These are phyloP conservation scores for Rynchops niger DNA, from an alignment of 2,113 vertebrate species.

Conservation along the genomic window DNA sequence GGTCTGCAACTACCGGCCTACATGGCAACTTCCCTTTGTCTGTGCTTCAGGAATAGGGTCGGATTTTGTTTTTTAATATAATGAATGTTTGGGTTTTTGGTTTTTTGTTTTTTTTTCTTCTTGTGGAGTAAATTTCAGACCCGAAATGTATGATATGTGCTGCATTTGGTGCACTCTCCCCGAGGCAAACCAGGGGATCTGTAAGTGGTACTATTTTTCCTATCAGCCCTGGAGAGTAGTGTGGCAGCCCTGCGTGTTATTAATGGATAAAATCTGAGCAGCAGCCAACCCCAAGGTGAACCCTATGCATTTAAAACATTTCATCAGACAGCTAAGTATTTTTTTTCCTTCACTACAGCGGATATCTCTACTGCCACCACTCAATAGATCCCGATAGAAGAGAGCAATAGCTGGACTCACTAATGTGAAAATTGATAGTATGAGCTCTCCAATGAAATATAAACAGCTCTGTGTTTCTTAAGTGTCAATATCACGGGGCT, in stretches of 20 bases:
- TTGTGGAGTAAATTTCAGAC: slow-evolving; percentile 54
- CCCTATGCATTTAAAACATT: slow-evolving; percentile 87
- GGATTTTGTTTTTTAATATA: slow-evolving; percentile 48
- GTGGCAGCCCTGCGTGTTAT: slow-evolving; percentile 80
- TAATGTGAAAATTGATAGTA: slow-evolving; percentile 78
- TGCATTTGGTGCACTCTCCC: slow-evolving; percentile 66
- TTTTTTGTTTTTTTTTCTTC: background rate
- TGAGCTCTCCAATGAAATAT: slow-evolving; percentile 74
- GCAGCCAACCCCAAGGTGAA: slow-evolving; percentile 83
- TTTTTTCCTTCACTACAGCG: slow-evolving; percentile 71
- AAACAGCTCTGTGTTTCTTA: slow-evolving; percentile 74
- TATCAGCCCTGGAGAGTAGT: slow-evolving; percentile 74
- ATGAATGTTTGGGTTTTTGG: background rate
- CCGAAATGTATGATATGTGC: slow-evolving; percentile 53
- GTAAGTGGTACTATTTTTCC: slow-evolving; percentile 75
- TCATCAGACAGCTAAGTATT: slow-evolving; percentile 81
- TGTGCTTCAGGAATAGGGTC: slow-evolving; percentile 15
- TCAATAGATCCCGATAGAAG: slow-evolving; percentile 74
- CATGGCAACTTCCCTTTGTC: slow-evolving; percentile 40
- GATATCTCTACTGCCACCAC: slow-evolving; percentile 74
- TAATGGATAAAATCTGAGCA: slow-evolving; percentile 86
- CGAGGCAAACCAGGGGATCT: slow-evolving; percentile 71
- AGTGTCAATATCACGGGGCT: slow-evolving; percentile 67
- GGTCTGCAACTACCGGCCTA: slow-evolving; percentile 46
- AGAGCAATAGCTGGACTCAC: slow-evolving; percentile 67